Base-by-base conservation (phyloP, 2,113 vertebrate genomes). In the Hemiprocne comata region DNA sequence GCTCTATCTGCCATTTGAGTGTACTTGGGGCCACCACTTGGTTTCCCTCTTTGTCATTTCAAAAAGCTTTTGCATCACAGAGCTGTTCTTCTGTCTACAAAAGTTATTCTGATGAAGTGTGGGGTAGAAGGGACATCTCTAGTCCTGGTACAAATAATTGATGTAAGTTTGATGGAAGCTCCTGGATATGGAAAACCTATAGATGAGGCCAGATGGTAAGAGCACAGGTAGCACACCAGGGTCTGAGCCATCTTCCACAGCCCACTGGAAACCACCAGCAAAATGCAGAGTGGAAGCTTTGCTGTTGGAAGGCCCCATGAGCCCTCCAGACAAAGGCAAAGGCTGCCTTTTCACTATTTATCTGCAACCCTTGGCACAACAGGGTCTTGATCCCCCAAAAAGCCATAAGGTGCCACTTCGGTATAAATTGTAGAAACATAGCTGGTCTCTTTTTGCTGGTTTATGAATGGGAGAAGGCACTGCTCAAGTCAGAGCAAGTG, bases 191-290 rank as follows among this genome's bases (percentile, higher is more conserved):
- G 40, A 90, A 60, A 42, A 38, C 11, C 4, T 1, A 5, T 54
- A 13, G 24, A 10, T 17, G 17, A 48, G 29, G 31, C 21, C n/a
- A 46, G 40, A 51, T 0, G 1, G 13, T 46, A 85, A 70, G 40
- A 76, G 55, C 4, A 9, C 25, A 19, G 66, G 33, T 58, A 70
- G 8, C 0, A 1, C 1, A 1, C 28, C 18, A 24, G 42, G 17
- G 11, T 18, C 72, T 54, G 64, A 60, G 33, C 0, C 0, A 19
- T 67, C 48, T 66, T 53, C 62, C n/a, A 36, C 24, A 55, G 14
- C 0, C 0, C 5, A 3, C 33, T 74, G 38, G 53, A 62, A 85
- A 15, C 12, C 34, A 67, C 60, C 38, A 70, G 24, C 0, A 4
- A 71, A 57, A 57, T 3, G 18, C n/a, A 44, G 71, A 58, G 38